Evolutionary conservation across 2,797 vertebrate species (phyloP), one percentile per base, ranked within the genome.

Genomic region (Sebastes kiyomatsui): DNA sequence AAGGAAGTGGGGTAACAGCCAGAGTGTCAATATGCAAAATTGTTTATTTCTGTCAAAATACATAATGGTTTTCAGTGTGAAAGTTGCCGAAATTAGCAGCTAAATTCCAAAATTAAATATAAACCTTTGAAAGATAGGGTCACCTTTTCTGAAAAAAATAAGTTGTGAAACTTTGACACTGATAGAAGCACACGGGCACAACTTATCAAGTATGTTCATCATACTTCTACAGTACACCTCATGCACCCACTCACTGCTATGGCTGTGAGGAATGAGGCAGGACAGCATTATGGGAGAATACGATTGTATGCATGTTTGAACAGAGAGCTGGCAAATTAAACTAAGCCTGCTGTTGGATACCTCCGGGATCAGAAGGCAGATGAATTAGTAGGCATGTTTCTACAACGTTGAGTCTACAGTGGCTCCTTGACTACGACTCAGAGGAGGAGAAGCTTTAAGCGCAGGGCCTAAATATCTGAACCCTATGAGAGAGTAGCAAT

Each of bases 241-340:
- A 4, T 68, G 55, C 58, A 27, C 46, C 23, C 13, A 68, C 58
- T 74, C 22, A 28, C 66, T 70, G 42, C 27, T 49, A 2, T 35
- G 35, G 49, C 42, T 30, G 49, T 33, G 60, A 67, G 72, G 42
- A 77, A 61, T 13, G 56, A 68, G 55, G 74, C 9, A 64, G 55
- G 33, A 38, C 33, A 6, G 33, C 20, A 5, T 35, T 12, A 66
- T 46, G 22, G 25, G 13, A 77, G 13, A 23, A 38, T 32, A 23
- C 32, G 20, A 49, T 25, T 46, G 27, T 12, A 54, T 16, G 76
- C 90, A 84, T 85, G 90, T 91, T 90, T 76, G 66, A 84, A 93
- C 92, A 92, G 62, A 81, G 62, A 81, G 27, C 65, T 80, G 69
- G 67, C n/a, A 80, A 79, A 86, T 67, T 64, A 77, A 77, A 55